These are phyloP conservation scores for Heliopora coerulea DNA, from an alignment of 92 coral and sea anemone species.

Conservation along the genomic window DNA sequence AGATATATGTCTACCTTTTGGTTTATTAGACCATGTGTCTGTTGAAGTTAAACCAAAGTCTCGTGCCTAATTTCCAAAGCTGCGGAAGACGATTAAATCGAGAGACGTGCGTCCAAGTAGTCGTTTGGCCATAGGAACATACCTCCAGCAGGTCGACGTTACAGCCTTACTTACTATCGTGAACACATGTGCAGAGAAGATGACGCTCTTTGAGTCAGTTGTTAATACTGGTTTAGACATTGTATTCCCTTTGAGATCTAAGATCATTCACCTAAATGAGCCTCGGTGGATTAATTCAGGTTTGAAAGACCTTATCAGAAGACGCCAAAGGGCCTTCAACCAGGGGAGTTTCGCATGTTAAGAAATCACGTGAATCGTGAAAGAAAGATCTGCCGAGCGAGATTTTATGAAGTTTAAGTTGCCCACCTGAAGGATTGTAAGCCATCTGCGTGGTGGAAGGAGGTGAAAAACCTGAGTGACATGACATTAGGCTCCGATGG, in stretches of 20 bases:
- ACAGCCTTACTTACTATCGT: slow-evolving; percentile 16
- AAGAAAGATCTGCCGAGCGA: slow-evolving; percentile 30
- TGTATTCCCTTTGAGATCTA: slow-evolving; percentile 22
- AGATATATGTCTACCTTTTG: not conserved
- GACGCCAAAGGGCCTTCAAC: slow-evolving; percentile 24
- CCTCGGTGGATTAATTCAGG: slow-evolving; percentile 34
- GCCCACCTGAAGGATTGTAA: slow-evolving; percentile 44
- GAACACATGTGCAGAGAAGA: slow-evolving; percentile 25
- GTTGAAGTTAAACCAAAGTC: slow-evolving; percentile 15
- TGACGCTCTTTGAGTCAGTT: slow-evolving; percentile 17
- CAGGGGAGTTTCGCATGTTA: slow-evolving; percentile 34
- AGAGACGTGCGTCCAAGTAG: slow-evolving; percentile 35
- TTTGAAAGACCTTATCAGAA: slow-evolving; percentile 7
- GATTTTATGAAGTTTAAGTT: slow-evolving; percentile 15
- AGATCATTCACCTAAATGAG: slow-evolving; percentile 16
- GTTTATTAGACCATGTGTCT: slow-evolving; percentile 18
- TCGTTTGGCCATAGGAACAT: slow-evolving; percentile 38
- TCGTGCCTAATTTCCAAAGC: not conserved
- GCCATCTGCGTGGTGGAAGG: slow-evolving; percentile 43
- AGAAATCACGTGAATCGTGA: slow-evolving; percentile 48
- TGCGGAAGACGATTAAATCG: not conserved
- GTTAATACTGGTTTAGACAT: slow-evolving; percentile 43
- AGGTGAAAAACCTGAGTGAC: slow-evolving; percentile 31
- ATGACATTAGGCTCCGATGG: slow-evolving; percentile 8
- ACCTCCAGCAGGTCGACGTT: slow-evolving; percentile 30